These are phyloP conservation scores for Heterocephalus glaber DNA, from an alignment of 2,113 vertebrate genomes.

Conservation along the genomic window DNA sequence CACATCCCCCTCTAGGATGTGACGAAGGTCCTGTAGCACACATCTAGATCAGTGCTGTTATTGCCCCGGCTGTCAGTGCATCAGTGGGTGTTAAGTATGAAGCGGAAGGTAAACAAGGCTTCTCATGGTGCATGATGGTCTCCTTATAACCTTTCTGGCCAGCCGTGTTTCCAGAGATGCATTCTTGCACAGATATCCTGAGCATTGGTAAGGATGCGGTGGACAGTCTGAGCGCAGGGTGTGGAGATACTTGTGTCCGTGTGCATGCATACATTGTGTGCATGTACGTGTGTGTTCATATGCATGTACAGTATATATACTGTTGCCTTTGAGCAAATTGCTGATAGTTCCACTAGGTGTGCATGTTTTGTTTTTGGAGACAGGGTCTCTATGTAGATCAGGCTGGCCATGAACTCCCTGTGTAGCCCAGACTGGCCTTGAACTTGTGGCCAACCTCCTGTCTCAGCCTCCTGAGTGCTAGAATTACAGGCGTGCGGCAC, in stretches of 20 bases:
- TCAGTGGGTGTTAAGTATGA: not conserved
- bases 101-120: not conserved
- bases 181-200: not conserved
- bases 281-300: not conserved
- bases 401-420: too few relatives aligned
- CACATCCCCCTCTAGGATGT: fast-evolving
- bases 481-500: too few relatives aligned
- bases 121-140: not conserved
- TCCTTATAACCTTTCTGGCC: not conserved
- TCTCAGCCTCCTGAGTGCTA: too few relatives aligned
- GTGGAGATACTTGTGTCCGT: too few relatives aligned
- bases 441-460: too few relatives aligned
- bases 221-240: not conserved
- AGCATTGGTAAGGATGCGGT: not conserved
- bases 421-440: too few relatives aligned
- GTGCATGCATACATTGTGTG: fast-evolving
- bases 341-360: not conserved
- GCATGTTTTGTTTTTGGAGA: too few relatives aligned
- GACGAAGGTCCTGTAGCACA: not conserved
- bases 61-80: not conserved
- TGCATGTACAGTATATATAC: fast-evolving
- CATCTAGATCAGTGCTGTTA: not conserved
- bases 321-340: not conserved
- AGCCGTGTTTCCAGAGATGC: not conserved
- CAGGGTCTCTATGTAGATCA: too few relatives aligned